Evolutionary conservation across 2,113 vertebrate genomes (phyloP).

Genomic region (Rissa tridactyla): DNA sequence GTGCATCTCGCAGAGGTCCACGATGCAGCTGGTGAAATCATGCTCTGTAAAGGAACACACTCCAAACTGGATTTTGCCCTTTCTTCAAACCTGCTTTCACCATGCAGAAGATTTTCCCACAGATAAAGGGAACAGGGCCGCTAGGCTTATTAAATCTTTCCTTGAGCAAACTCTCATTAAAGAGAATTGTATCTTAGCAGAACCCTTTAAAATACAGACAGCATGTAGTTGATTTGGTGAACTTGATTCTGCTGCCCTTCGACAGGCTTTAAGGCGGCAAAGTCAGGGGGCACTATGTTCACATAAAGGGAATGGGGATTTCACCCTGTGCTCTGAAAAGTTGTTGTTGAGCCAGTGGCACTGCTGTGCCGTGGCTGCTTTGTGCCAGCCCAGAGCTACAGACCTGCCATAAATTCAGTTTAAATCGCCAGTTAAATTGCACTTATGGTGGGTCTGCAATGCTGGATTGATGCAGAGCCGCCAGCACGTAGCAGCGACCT

Average conservation of each 20-base stretch:
- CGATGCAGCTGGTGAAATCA: accelerated
- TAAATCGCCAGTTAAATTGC: background rate
- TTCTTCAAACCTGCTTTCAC: background rate
- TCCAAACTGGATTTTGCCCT: background rate
- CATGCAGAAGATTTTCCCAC: background rate
- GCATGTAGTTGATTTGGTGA: background rate
- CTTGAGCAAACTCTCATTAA: background rate
- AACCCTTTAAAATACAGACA: background rate
- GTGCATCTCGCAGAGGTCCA: background rate
- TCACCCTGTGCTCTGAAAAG: background rate
- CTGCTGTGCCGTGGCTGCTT: background rate
- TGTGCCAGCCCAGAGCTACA: background rate
- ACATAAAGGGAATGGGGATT: background rate
- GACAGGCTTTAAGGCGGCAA: background rate
- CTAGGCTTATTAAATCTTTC: background rate
- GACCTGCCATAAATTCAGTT: background rate
- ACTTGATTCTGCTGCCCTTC: background rate
- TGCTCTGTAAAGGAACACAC: background rate
- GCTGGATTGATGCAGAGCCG: background rate
- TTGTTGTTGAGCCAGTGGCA: background rate
- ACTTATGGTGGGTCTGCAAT: background rate
- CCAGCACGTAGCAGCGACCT: background rate
- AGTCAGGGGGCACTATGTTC: background rate
- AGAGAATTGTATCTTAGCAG: background rate
- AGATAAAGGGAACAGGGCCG: background rate